Conservation (phyloP, 2,888 invertebrate species). For the Melanargia galathea region DNA sequence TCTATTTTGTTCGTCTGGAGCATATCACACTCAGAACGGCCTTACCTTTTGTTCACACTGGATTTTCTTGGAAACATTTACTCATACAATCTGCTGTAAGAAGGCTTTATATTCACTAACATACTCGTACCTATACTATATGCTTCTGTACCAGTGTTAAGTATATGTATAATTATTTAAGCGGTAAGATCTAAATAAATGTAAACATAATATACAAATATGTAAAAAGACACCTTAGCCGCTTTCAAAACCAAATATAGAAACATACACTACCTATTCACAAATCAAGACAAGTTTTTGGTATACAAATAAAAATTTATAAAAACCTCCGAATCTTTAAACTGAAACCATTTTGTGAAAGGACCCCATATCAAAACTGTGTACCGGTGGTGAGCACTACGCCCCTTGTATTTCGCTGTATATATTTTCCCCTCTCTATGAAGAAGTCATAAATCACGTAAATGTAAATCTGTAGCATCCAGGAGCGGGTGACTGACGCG, state of each 20-base stretch:
- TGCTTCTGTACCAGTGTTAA: too few relatives aligned
- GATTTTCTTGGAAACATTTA: conserved; percentile 28
- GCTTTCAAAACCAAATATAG: too few relatives aligned
- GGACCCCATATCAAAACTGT: conserved; percentile 28
- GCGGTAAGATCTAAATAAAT: too few relatives aligned
- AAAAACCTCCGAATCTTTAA: background rate
- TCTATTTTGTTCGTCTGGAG: conserved; percentile 63
- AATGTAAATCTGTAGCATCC: conserved; percentile 81
- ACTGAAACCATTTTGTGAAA: conserved; percentile 3
- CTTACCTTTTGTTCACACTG: conserved; percentile 39
- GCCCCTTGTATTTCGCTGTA: conserved; percentile 64
- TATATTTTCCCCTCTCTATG: conserved; percentile 77
- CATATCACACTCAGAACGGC: conserved; percentile 44
- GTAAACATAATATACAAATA: too few relatives aligned
- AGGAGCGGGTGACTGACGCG: conserved; percentile 78
- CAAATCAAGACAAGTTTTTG: too few relatives aligned
- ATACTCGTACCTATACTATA: background rate
- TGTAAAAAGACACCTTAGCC: too few relatives aligned
- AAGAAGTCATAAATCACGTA: conserved; percentile 80
- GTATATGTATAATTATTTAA: too few relatives aligned
- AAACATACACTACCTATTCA: too few relatives aligned
- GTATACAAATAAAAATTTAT: background rate
- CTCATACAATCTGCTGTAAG: conserved; percentile 8
- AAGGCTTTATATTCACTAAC: background rate
- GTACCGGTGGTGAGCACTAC: conserved; percentile 40